Evolutionary conservation across 1,140 invertebrate genomes (phyloP), one percentile per base, ranked within the genome.

Genomic region (Bombus superbus): DNA sequence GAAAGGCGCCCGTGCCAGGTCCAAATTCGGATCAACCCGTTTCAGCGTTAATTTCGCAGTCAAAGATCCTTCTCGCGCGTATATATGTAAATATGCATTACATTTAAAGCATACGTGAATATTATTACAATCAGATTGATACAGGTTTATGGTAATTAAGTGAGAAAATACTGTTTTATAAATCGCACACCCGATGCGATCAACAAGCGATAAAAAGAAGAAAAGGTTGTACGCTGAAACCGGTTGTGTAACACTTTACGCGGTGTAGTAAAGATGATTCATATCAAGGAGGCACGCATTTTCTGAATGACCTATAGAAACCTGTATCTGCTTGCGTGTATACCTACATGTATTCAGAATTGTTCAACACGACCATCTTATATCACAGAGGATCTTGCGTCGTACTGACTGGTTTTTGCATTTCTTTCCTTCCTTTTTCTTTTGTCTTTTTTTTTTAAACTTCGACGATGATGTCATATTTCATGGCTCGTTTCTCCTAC

Each of bases 221-320:
- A 68, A 35, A 68, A 32, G 59, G 11, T 75, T 32, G 13, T 18
- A 38, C 25, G 44, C 66, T 71, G 62, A 28, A 77, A 77, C 72
- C 62, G 81, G 62, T 83, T 76, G 44, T 68, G 73, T 68, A 83
- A 83, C 73, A 32, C 32, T 68, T 81, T 66, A 68, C 81, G 73
- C 42, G n/a, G 5, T 74, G 66, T 89, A 89, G 88, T 89, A 89
- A 89, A 89, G 82, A 74, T 89, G 88, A 89, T 88, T 89, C 88
- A 89, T 85, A 73, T 87, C 66, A 69, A 42, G 77, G 69, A 85
- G 72, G 88, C 73, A 84, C 86, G 86, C 86, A 88, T 85, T 89
- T 89, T 81, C 88, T 88, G 88, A 89, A 88, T 89, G 88, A 88
- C 77, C 88, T 88, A 88, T 76, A 85, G 86, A 85, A 74, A 87